A percentile compares a stretch with the other conserved stretches of the same genome.
Evolutionary conservation across 2,888 invertebrate genomes (phyloP).

Genomic region (Xestobium rufovillosum): DNA sequence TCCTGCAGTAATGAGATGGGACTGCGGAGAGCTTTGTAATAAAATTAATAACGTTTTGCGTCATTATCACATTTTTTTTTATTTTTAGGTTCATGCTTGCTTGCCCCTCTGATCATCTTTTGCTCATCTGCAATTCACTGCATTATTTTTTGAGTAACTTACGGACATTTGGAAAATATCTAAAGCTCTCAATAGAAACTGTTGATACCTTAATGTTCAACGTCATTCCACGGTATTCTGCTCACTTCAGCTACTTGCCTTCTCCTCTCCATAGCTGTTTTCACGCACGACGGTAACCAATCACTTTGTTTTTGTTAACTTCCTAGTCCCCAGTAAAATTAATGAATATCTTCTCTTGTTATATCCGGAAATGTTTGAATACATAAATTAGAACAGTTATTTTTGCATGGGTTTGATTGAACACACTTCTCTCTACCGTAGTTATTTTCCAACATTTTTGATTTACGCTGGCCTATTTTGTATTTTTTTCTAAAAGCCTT

Average conservation of each 20-base stretch:
- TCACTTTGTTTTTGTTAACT: no score
- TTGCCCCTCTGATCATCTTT: conserved; percentile 17
- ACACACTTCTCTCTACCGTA: no score
- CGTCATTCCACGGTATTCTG: conserved; percentile 16
- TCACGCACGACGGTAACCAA: no score
- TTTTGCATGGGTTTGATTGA: no score
- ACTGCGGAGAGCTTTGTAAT: conserved; percentile 16
- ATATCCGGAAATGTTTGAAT: no score
- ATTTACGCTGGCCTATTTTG: no score
- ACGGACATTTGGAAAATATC: conserved; percentile 15
- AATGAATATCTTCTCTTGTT: no score
- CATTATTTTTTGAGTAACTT: conserved; percentile 14
- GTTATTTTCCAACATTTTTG: no score
- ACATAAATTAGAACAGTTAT: no score
- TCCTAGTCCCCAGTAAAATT: no score
- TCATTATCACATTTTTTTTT: conserved; percentile 10
- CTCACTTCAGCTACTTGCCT: conserved; percentile 19
- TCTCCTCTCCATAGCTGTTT: no score
- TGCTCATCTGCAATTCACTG: conserved; percentile 2
- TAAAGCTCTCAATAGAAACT: conserved; percentile 17
- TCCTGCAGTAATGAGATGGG: conserved; percentile 18
- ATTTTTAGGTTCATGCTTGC: conserved; percentile 12
- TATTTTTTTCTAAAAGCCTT: no score
- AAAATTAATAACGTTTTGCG: conserved; percentile 10
- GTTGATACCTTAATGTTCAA: conserved; percentile 12